Base-by-base conservation (phyloP, 2,797 vertebrate genomes). In the Chelon auratus region DNA sequence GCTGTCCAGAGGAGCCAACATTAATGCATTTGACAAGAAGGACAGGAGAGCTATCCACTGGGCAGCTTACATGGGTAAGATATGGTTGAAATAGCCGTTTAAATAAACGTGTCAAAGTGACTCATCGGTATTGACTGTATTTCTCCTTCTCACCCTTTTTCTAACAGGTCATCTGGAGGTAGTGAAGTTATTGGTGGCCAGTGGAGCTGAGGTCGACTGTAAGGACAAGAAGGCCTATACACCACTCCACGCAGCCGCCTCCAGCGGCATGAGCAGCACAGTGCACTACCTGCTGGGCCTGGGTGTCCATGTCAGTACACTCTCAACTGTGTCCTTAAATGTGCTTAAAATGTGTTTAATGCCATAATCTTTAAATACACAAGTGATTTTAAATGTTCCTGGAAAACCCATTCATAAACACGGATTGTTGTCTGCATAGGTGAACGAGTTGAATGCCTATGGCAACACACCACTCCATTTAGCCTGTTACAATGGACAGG, bases 11-110 rank as follows among this genome's bases (percentile, higher is more conserved):
- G 98, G 97, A 85, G 96, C 97, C 87, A 99, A 98, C 89, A 96
- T 99, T 79, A 99, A 99, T 80, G 97, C 96, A 17, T 98, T 98
- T 93, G 98, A 99, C 91, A 99, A 98, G 92, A 99, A 98, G 88
- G 97, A 99, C 90, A 93, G 97, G 60, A 94, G 97, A 85, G 97
- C 98, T 62, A 95, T 99, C 78, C 98, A 99, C 77, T 99, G 97
- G 98, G 97, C 97, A 71, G 96, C 98, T 8, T 99, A 97, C 89
- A 99, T 98, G 97, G 98, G 98, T 99, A 94, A 86, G 94, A 91
- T 18, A 33, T 33, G 5, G 1, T 18, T 64, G 9, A 52, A 14
- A 8, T 33, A 33, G 42, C 62, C 39, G 9, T 6, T 36, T 48
- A 12, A 4, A n/a, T 48, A 3, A 45, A 57, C 12, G 0, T 42